These are phyloP conservation scores for Haliclystus octoradiatus DNA, from an alignment of 30 jellyfish, hydroid and myxozoan species.

Conservation along the genomic window DNA sequence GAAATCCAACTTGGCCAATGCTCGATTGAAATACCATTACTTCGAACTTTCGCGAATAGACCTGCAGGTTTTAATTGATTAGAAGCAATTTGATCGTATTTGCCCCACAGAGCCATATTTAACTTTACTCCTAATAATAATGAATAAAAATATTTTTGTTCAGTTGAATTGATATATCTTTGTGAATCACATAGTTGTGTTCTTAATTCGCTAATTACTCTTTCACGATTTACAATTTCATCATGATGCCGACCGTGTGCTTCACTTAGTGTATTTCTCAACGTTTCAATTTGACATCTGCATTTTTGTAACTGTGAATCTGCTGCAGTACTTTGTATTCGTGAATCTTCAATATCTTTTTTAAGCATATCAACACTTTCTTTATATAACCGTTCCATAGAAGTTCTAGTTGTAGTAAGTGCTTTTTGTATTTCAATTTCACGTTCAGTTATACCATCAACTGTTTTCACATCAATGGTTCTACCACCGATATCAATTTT, in stretches of 20 bases:
- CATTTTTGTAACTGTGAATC: slow-evolving; percentile 45
- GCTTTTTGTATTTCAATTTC: slow-evolving; percentile 54
- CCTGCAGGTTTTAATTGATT: slow-evolving; percentile 36
- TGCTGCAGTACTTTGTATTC: slow-evolving; percentile 21
- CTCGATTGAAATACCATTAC: slow-evolving; percentile 52
- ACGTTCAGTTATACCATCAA: slow-evolving; percentile 51
- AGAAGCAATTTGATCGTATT: slow-evolving; percentile 12
- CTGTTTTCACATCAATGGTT: slow-evolving; percentile 37
- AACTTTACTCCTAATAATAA: slow-evolving; percentile 69
- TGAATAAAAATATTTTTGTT: slow-evolving; percentile 66
- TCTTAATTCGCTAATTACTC: slow-evolving; percentile 27
- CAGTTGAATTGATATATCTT: slow-evolving; percentile 24
- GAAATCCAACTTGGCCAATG: slow-evolving; percentile 87
- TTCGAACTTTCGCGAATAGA: slow-evolving; percentile 42
- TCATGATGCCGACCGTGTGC: slow-evolving; percentile 28
- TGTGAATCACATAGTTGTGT: slow-evolving; percentile 20
- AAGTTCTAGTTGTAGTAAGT: slow-evolving; percentile 23
- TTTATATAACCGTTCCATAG: slow-evolving; percentile 39
- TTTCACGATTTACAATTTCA: slow-evolving; percentile 38
- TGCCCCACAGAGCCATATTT: slow-evolving; percentile 76
- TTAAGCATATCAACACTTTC: slow-evolving; percentile 34
- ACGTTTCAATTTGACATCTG: slow-evolving; percentile 19
- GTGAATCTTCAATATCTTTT: slow-evolving; percentile 45
- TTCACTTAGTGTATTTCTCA: slow-evolving; percentile 30
- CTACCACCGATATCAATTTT: slow-evolving; percentile 41